These are phyloP conservation scores for Pecten maximus DNA, from an alignment of 2,888 invertebrate species.

Conservation along the genomic window DNA sequence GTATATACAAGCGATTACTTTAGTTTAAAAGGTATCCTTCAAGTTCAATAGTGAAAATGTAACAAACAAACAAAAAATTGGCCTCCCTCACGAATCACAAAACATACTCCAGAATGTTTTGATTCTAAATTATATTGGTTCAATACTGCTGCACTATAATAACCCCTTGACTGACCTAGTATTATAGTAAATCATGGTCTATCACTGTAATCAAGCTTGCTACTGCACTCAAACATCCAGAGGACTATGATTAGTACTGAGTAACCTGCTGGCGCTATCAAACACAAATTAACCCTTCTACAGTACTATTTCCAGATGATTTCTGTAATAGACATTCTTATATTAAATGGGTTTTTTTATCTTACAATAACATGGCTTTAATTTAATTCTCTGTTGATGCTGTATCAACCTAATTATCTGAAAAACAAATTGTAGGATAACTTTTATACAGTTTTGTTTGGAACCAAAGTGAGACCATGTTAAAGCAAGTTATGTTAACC, in stretches of 20 bases:
- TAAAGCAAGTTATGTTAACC: not conserved
- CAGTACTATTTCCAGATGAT: not conserved
- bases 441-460: not conserved
- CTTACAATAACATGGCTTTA: not conserved
- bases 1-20: too few species aligned
- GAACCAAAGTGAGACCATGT: not conserved
- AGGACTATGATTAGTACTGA: conserved; percentile 8
- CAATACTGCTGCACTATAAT: not conserved
- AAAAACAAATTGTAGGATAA: not conserved
- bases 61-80: too few species aligned
- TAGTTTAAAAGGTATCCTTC: too few species aligned
- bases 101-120: not conserved
- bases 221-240: not conserved
- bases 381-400: not conserved
- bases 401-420: not conserved
- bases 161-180: not conserved
- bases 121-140: not conserved
- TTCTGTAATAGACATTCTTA: not conserved
- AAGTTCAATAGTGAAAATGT: too few species aligned
- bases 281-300: not conserved
- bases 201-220: not conserved
- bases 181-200: not conserved
- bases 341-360: not conserved
- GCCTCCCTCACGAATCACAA: not conserved
- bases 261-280: not conserved